Conservation (phyloP, 1,140 invertebrate species). For the Rhysida immarginata region DNA sequence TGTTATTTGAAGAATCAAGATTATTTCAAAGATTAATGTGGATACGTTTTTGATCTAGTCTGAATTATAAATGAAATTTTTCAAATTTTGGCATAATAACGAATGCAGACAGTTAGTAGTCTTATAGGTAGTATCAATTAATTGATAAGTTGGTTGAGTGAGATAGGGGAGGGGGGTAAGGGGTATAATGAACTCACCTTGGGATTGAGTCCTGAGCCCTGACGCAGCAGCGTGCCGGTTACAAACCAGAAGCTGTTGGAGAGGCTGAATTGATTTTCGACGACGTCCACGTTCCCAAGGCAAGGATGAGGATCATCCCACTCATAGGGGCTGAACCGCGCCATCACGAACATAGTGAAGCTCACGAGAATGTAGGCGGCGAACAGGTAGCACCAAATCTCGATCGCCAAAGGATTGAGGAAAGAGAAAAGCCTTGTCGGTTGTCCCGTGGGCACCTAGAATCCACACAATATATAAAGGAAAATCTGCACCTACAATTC, state of each 20-base stretch:
- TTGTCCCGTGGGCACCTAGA: constrained; percentile 27
- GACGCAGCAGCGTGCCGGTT: constrained; percentile 86
- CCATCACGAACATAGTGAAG: constrained; percentile 39
- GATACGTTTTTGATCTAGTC: no score
- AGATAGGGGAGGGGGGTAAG: no score
- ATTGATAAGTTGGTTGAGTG: no score
- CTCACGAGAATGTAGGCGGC: constrained; percentile 38
- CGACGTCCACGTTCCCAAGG: constrained; percentile 35
- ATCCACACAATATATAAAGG: no score
- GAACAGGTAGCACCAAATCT: constrained; percentile 43
- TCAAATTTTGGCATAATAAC: no score
- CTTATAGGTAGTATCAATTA: no score
- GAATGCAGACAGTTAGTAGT: no score
- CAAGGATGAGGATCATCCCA: constrained; percentile 42
- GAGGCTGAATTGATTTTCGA: constrained; percentile 47
- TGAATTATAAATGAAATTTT: no score
- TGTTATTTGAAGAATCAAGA: no score
- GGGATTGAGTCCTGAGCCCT: constrained; percentile 75
- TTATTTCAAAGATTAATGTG: no score
- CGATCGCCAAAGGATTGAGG: constrained; percentile 40
- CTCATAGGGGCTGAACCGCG: constrained; percentile 42
- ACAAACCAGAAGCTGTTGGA: constrained; percentile 81
- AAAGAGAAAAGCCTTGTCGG: constrained; percentile 43
- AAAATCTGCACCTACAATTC: no score
- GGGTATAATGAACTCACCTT: no score